phyloP scores from a whole-genome alignment of 2,888 invertebrate species.

The Oasisia sp. region DNA sequence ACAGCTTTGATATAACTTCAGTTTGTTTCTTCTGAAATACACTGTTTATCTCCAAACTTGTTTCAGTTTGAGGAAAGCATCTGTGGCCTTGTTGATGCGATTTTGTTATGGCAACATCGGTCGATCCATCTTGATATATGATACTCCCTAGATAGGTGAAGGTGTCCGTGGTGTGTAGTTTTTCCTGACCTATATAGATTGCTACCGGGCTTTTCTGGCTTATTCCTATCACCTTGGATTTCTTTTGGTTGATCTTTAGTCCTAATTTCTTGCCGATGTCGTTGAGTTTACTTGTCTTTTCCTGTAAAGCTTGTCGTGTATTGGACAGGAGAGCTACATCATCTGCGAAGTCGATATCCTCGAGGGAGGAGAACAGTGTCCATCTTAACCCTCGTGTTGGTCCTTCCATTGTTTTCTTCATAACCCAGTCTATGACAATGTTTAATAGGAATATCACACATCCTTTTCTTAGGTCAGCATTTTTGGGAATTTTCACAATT shows the following conservation, averaged over 20 bases:
- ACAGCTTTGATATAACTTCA: not conserved
- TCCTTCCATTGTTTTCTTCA: too few relatives aligned
- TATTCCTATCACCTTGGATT: too few relatives aligned
- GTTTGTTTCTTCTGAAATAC: constrained; percentile 13
- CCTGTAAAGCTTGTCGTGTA: too few relatives aligned
- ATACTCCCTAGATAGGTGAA: not conserved
- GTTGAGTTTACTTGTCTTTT: too few relatives aligned
- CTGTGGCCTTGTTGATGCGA: not conserved
- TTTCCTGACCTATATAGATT: not conserved
- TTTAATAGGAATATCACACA: not conserved
- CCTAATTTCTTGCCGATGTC: too few relatives aligned
- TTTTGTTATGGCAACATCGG: not conserved
- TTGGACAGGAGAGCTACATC: too few relatives aligned
- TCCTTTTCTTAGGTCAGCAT: not conserved
- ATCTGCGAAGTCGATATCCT: too few relatives aligned
- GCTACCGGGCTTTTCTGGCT: not conserved
- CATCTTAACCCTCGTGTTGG: too few relatives aligned
- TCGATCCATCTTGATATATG: not conserved
- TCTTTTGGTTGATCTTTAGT: too few relatives aligned
- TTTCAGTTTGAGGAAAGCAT: constrained; percentile 18
- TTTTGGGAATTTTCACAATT: not conserved
- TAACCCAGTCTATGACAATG: not conserved
- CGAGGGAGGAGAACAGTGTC: too few relatives aligned
- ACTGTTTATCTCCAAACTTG: not conserved
- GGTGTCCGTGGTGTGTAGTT: not conserved